A percentile compares a stretch with the other conserved stretches of the same genome.
phyloP scores from a whole-genome alignment of 2,113 vertebrate genomes.

The Jaculus jaculus region DNA sequence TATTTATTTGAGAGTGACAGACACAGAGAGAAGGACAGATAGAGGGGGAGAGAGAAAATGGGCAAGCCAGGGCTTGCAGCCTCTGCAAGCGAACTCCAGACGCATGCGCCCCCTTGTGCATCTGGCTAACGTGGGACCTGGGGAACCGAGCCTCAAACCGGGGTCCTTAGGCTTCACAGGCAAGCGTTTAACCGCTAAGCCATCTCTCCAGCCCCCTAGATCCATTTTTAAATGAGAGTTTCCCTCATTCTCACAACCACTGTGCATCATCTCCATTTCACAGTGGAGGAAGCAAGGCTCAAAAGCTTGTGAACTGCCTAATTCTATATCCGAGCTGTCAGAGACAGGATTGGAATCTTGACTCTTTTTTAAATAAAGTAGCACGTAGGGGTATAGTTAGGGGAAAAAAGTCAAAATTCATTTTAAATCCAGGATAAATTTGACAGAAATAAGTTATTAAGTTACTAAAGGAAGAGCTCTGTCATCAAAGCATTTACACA shows the following conservation, averaged over 20 bases:
- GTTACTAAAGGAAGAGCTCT: background rate
- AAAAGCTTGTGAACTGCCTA: background rate
- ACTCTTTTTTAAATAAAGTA: background rate
- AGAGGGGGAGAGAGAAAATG: no score
- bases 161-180: no score
- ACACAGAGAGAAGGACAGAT: no score
- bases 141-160: no score
- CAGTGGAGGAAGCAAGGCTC: background rate
- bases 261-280: slow-evolving; percentile 7
- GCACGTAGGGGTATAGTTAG: no score
- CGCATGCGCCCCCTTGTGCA: no score
- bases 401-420: background rate
- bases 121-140: no score
- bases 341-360: background rate
- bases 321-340: background rate
- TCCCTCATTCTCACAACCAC: background rate
- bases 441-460: background rate
- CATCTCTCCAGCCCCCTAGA: no score
- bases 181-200: no score
- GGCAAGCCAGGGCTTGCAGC: no score
- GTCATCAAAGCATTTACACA: background rate
- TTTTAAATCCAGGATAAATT: slow-evolving; percentile 34
- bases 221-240: background rate
- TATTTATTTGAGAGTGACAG: no score
- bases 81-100: no score